phyloP scores from a whole-genome alignment of 2,888 invertebrate species.

The Cephus pulcher region DNA sequence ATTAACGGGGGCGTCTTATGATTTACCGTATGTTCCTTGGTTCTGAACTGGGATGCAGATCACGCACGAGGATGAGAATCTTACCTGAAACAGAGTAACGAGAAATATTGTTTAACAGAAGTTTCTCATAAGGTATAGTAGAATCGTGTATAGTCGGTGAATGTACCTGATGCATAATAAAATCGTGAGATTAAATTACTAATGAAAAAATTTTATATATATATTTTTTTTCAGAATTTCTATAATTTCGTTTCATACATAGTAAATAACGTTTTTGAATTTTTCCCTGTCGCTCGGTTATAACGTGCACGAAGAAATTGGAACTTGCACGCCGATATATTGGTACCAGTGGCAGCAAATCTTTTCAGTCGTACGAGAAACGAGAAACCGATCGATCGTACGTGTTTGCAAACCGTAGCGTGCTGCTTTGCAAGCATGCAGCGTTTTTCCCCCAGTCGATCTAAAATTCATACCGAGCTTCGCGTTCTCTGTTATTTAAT shows the following conservation, averaged over 20 bases:
- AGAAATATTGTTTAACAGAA: not conserved
- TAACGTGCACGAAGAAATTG: not conserved
- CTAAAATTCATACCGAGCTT: slow-evolving; percentile 27
- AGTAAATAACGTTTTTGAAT: not conserved
- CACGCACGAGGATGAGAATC: slow-evolving; percentile 11
- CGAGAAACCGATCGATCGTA: not conserved
- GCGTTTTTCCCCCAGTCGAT: slow-evolving; percentile 19
- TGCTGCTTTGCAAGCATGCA: not conserved
- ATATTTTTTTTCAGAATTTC: too few relatives aligned
- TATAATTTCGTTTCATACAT: not conserved
- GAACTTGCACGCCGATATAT: not conserved
- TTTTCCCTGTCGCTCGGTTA: not conserved
- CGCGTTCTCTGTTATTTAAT: slow-evolving; percentile 28
- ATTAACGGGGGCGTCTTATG: slow-evolving; percentile 25
- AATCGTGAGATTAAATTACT: not conserved
- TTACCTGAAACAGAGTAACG: slow-evolving; percentile 43
- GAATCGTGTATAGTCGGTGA: not conserved
- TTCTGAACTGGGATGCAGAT: not conserved
- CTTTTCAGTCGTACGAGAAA: not conserved
- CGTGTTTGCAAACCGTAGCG: not conserved
- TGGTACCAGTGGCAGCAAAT: not conserved
- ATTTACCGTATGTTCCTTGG: slow-evolving; percentile 18
- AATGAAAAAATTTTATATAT: not conserved
- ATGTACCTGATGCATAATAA: not conserved
- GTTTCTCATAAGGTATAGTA: not conserved